Conservation (phyloP, 1,140 invertebrate genomes). For the Diorhabda carinulata region DNA sequence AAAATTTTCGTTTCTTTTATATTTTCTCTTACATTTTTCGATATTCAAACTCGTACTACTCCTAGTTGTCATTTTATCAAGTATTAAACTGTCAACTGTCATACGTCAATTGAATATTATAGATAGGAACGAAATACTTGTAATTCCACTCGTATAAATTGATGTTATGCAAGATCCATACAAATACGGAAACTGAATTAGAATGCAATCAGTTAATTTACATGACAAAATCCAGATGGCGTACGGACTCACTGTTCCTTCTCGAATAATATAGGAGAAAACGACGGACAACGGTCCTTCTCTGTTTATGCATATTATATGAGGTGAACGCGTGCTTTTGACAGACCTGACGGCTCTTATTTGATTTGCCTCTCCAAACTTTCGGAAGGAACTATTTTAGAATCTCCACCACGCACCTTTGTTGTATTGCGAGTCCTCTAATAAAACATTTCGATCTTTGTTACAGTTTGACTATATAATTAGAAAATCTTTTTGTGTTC, state of each 20-base stretch:
- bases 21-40: too few relatives aligned
- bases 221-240: constrained; percentile 36
- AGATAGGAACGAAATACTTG: too few relatives aligned
- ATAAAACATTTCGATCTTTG: background rate
- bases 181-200: constrained; percentile 38
- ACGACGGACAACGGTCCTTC: constrained; percentile 28
- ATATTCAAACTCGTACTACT: too few relatives aligned
- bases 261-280: constrained; percentile 37
- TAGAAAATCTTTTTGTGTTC: background rate
- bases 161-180: constrained; percentile 34
- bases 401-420: background rate
- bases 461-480: background rate
- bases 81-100: too few relatives aligned
- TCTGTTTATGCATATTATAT: constrained; percentile 37
- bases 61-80: too few relatives aligned
- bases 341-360: constrained; percentile 18
- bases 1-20: too few relatives aligned
- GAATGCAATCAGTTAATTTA: constrained; percentile 37
- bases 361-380: constrained; percentile 13
- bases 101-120: too few relatives aligned
- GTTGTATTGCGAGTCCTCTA: background rate
- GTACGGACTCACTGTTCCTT: constrained; percentile 27
- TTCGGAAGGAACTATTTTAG: constrained; percentile 1
- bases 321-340: constrained; percentile 31
- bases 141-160: background rate